Conservation (phyloP, 2,797 vertebrate genomes). For the Scolopax bukidnonensis region DNA sequence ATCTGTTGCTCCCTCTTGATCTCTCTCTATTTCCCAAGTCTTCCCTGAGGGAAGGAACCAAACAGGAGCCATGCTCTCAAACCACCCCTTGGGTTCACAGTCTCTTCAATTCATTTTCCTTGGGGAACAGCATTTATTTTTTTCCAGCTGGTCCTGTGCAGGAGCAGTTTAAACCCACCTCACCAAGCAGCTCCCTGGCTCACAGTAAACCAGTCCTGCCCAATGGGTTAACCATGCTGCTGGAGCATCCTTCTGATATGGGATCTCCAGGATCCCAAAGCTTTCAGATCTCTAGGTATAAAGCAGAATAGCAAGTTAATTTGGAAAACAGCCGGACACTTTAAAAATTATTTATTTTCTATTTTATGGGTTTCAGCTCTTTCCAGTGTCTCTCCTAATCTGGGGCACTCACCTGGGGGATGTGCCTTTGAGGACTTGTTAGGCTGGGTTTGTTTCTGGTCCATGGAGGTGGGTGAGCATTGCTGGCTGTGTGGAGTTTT, state of each 20-base stretch:
- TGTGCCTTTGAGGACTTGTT: neutral
- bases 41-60: neutral
- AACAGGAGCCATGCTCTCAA: neutral
- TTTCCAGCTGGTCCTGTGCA: neutral
- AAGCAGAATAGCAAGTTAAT: neutral
- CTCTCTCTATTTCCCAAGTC: slow-evolving; percentile 32
- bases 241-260: neutral
- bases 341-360: neutral
- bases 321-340: neutral
- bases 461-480: neutral
- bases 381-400: neutral
- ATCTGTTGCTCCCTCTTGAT: slow-evolving; percentile 43
- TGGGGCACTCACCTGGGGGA: neutral
- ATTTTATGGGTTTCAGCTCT: neutral
- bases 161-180: neutral
- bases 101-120: neutral
- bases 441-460: neutral
- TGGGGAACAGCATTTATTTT: neutral
- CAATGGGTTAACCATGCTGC: neutral
- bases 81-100: neutral
- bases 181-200: neutral
- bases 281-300: neutral
- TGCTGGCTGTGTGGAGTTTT: neutral
- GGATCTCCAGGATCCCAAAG: neutral
- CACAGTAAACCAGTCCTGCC: neutral